These are phyloP conservation scores for Drosophila eohydei DNA, from an alignment of 2,888 invertebrate genomes.

Conservation along the genomic window DNA sequence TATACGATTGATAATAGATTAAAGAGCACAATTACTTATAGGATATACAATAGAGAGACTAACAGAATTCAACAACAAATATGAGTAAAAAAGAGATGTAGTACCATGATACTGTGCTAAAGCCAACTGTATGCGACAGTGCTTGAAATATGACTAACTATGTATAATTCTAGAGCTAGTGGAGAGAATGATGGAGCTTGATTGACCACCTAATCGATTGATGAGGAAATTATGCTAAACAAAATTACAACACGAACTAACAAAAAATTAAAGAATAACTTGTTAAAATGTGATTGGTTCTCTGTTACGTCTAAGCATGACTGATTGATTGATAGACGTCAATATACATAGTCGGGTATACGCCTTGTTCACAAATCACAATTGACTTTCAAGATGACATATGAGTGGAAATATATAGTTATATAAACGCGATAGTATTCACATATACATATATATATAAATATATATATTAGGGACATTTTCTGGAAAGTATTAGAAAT, in stretches of 20 bases:
- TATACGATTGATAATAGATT: background rate
- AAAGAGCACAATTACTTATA: slow-evolving; percentile 7
- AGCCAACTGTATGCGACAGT: background rate
- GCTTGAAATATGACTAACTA: background rate
- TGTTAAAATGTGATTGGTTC: background rate
- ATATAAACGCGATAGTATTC: slow-evolving; percentile 3
- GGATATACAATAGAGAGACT: slow-evolving; percentile 1
- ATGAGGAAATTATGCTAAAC: background rate
- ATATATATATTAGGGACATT: background rate
- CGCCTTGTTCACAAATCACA: slow-evolving; percentile 3
- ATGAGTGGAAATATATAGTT: slow-evolving; percentile 2
- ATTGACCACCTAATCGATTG: slow-evolving; percentile 11
- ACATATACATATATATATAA: slow-evolving; percentile 2
- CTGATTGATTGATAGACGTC: slow-evolving; percentile 1
- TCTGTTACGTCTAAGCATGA: background rate
- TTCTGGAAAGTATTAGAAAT: slow-evolving; percentile 5
- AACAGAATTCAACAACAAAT: slow-evolving; percentile 6
- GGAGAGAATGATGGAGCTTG: background rate
- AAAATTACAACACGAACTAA: slow-evolving; percentile 2
- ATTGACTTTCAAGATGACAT: background rate
- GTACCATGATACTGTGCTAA: background rate
- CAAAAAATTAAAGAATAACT: background rate
- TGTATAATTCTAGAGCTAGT: background rate
- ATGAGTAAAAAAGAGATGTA: background rate
- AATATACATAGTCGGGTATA: background rate